These are phyloP conservation scores for Hedya salicella DNA, from an alignment of 2,888 invertebrate species.

Conservation along the genomic window DNA sequence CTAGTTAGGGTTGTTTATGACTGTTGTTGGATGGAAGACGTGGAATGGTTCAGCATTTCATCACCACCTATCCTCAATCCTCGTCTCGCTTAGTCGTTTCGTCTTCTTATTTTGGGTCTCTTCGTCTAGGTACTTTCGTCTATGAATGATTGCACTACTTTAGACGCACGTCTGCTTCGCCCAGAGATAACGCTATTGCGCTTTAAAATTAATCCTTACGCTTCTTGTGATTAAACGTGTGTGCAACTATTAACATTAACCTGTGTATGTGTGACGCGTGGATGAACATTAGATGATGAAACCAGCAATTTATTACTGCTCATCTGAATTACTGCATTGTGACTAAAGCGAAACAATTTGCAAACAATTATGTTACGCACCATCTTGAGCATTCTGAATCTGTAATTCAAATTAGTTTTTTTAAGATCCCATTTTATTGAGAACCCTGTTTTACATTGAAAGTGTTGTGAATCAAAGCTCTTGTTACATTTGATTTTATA, in stretches of 20 bases:
- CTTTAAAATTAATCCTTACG: constrained; percentile 43
- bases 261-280: constrained; percentile 69
- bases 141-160: constrained; percentile 40
- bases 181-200: constrained; percentile 48
- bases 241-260: constrained; percentile 27
- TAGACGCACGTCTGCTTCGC: constrained; percentile 42
- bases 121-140: constrained; percentile 39
- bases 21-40: constrained; percentile 67
- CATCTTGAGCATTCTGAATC: constrained; percentile 49
- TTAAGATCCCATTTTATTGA: constrained; percentile 45
- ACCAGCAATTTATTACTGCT: constrained; percentile 66
- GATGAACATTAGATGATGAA: constrained; percentile 48
- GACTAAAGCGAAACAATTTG: constrained; percentile 57
- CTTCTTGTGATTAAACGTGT: constrained; percentile 29
- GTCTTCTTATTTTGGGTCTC: constrained; percentile 46
- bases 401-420: constrained; percentile 61
- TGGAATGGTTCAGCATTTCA: constrained; percentile 72
- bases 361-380: constrained; percentile 46
- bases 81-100: constrained; percentile 49
- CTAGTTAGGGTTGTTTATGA: constrained; percentile 49
- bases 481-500: constrained; percentile 6
- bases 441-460: constrained; percentile 16
- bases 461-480: not conserved
- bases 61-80: constrained; percentile 55
- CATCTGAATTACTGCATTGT: constrained; percentile 53